These are phyloP conservation scores for Eriosoma lanigerum DNA, from an alignment of 1,140 invertebrate genomes.

Conservation along the genomic window DNA sequence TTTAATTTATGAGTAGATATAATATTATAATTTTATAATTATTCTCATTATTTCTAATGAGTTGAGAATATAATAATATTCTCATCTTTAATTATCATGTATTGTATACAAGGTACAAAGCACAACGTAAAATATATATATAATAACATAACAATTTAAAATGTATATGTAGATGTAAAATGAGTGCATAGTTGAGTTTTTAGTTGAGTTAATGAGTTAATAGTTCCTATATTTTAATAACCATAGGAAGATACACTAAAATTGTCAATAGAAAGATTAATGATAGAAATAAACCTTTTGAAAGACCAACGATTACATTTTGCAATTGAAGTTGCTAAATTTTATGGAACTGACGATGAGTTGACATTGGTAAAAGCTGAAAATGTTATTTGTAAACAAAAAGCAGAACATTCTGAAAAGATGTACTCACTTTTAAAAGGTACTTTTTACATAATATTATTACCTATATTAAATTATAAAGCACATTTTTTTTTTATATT, in stretches of 20 bases:
- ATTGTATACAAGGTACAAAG: too few species aligned
- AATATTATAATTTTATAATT: too few species aligned
- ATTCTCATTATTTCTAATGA: too few species aligned
- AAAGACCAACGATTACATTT: constrained; percentile 36
- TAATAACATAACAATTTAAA: too few species aligned
- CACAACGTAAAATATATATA: too few species aligned
- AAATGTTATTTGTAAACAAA: constrained; percentile 34
- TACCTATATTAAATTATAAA: neutral
- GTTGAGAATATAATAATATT: too few species aligned
- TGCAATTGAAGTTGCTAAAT: constrained; percentile 20
- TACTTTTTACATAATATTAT: constrained; percentile 26
- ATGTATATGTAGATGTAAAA: too few species aligned
- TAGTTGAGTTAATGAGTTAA: too few species aligned
- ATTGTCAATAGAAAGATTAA: constrained; percentile 45
- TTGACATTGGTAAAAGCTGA: constrained; percentile 1
- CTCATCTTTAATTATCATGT: too few species aligned
- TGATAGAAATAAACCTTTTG: constrained; percentile 33
- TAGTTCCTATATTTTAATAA: too few species aligned
- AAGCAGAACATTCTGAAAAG: constrained; percentile 52
- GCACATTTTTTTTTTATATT: neutral
- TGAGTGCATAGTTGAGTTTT: too few species aligned
- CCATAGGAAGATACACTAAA: constrained; percentile 43
- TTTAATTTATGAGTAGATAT: neutral
- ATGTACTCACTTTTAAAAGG: constrained; percentile 54
- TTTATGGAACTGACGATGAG: constrained; percentile 25